Percentiles rank a stretch among this genome's conserved stretches.
phyloP scores from a whole-genome alignment of 2,113 vertebrate genomes.

The Kobus ellipsiprymnus region DNA sequence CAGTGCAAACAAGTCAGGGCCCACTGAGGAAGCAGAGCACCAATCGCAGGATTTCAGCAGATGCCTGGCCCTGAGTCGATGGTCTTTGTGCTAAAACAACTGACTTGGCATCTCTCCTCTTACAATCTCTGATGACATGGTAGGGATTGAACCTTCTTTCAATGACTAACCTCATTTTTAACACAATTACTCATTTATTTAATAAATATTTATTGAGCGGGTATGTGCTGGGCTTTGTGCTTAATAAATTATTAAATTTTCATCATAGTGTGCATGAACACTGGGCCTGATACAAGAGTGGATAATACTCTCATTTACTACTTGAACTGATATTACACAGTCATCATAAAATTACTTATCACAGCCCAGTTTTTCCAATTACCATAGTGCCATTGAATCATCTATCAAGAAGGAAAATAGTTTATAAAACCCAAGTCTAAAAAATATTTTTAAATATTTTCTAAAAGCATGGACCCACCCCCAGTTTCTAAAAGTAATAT shows the following conservation, averaged over 20 bases:
- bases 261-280: not conserved
- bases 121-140: not conserved
- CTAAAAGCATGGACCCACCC: not conserved
- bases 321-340: not conserved
- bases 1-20: rapidly evolving
- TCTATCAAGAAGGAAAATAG: not conserved
- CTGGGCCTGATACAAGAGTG: not conserved
- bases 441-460: not conserved
- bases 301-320: not conserved
- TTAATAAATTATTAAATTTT: slow-evolving; percentile 48
- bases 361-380: not conserved
- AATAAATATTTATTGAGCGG: slow-evolving; percentile 37
- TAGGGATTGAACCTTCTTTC: not conserved
- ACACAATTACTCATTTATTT: slow-evolving; percentile 12
- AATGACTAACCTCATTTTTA: not conserved
- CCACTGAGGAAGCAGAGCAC: rapidly evolving
- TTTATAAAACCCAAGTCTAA: not conserved
- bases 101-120: not conserved
- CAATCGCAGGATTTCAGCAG: rapidly evolving
- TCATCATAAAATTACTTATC: not conserved
- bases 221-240: not conserved
- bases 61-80: rapidly evolving
- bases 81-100: not conserved
- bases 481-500: not conserved
- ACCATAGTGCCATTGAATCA: too few species aligned